Conservation (phyloP, 2,888 invertebrate species). For the Idaea dimidiata region DNA sequence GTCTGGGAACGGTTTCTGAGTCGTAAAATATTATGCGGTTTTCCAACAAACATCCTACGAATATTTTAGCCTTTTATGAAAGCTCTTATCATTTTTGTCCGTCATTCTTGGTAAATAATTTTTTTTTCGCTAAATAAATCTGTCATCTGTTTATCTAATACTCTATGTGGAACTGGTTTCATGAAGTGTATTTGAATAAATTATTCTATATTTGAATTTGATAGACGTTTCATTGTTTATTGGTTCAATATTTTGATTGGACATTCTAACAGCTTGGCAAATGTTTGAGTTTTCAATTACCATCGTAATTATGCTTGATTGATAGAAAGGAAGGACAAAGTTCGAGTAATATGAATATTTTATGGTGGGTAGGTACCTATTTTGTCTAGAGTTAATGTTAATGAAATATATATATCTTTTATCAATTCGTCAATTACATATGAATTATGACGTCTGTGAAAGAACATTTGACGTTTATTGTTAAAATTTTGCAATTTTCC, state of each 20-base stretch:
- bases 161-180: background rate
- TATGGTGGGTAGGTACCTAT: background rate
- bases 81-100: slow-evolving; percentile 28
- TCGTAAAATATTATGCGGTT: slow-evolving; percentile 45
- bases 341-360: background rate
- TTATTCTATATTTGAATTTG: background rate
- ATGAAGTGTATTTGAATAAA: background rate
- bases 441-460: too few species aligned
- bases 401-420: too few species aligned
- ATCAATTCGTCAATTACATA: too few species aligned
- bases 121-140: slow-evolving; percentile 1
- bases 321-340: background rate
- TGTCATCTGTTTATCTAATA: background rate
- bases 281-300: background rate
- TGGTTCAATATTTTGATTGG: background rate
- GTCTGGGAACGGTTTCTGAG: slow-evolving; percentile 38
- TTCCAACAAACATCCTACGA: slow-evolving; percentile 29
- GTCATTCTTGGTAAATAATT: slow-evolving; percentile 4
- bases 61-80: slow-evolving; percentile 25
- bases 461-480: too few species aligned
- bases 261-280: background rate
- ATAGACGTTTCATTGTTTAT: background rate
- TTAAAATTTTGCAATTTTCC: too few species aligned
- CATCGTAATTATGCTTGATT: background rate
- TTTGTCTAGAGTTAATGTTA: background rate